Evolutionary conservation across 35 echinoderm and acorn worm species (phyloP).

Genomic region (Ophiothrix spiculata): DNA sequence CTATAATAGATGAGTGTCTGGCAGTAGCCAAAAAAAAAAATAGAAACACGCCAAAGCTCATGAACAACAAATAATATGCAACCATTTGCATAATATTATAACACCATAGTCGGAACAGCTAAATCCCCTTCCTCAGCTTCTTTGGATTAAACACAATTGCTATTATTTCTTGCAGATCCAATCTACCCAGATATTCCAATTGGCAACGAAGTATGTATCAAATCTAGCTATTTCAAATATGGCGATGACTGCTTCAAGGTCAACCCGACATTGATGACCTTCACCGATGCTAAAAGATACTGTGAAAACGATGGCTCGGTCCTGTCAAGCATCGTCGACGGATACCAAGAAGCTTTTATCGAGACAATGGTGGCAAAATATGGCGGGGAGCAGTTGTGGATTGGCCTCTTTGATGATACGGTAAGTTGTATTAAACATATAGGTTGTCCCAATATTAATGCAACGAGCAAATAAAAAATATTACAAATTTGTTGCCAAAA

Average conservation of each 20-base stretch:
- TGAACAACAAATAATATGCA: no score
- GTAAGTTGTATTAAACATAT: neutral
- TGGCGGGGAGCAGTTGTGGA: slow-evolving; percentile 27
- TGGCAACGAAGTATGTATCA: neutral
- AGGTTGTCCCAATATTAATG: no score
- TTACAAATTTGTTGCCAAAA: no score
- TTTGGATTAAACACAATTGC: no score
- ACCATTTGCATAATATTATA: no score
- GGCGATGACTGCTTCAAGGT: neutral
- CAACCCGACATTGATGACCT: neutral
- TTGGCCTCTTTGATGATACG: slow-evolving; percentile 26
- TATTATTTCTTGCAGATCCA: neutral
- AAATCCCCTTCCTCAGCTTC: no score
- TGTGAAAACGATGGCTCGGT: neutral
- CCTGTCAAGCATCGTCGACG: slow-evolving; percentile 16
- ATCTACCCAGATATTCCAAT: neutral
- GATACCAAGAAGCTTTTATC: slow-evolving; percentile 23
- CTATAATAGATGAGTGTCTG: no score
- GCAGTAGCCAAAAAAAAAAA: no score
- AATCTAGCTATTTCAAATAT: neutral
- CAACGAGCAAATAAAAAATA: no score
- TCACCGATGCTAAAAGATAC: neutral
- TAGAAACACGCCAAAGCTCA: no score
- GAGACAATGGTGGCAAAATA: slow-evolving; percentile 26
- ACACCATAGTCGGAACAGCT: no score